Evolutionary conservation across 2,797 vertebrate genomes (phyloP).

Genomic region (Pelochelys cantorii): DNA sequence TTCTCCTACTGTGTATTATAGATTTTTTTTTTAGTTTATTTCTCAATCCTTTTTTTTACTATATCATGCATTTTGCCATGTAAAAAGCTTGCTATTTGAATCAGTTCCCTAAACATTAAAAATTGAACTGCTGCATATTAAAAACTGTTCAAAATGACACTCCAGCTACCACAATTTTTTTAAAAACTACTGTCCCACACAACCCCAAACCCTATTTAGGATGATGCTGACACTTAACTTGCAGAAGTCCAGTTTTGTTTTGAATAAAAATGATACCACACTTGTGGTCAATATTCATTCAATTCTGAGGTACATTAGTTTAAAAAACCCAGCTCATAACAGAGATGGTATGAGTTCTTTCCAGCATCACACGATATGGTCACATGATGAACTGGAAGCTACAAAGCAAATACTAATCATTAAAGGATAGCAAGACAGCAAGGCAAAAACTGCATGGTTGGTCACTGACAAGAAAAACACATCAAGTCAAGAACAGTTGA

Average conservation of each 20-base stretch:
- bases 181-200: background rate
- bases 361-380: background rate
- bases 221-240: background rate
- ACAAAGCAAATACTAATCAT: accelerated
- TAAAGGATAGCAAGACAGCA: background rate
- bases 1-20: background rate
- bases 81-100: background rate
- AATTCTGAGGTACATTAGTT: background rate
- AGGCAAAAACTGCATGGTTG: background rate
- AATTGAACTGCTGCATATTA: background rate
- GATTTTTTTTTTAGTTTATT: background rate
- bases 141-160: background rate
- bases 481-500: background rate
- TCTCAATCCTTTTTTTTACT: background rate
- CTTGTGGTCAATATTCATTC: background rate
- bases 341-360: background rate
- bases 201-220: background rate
- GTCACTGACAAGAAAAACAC: background rate
- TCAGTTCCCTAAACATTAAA: background rate
- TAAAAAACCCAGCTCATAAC: background rate
- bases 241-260: background rate
- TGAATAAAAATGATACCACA: background rate
- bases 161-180: background rate
- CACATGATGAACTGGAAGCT: background rate
- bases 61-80: background rate